Percentiles rank a stretch among this genome's conserved stretches.
Evolutionary conservation across 1,140 invertebrate species (phyloP).

Genomic region (Stenopsyche tienmushanensis): DNA sequence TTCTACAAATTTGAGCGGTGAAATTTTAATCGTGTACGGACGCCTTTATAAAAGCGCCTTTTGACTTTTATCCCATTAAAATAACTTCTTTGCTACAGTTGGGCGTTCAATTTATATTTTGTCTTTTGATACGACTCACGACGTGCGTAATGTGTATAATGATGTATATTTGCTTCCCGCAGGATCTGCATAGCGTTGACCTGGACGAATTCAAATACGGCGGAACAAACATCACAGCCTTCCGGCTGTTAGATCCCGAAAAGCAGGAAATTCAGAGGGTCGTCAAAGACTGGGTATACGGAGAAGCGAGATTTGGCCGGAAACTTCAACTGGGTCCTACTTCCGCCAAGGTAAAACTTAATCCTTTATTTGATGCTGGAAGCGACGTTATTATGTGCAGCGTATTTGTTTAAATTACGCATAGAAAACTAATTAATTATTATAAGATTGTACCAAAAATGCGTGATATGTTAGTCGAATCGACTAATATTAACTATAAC

Average conservation of each 20-base stretch:
- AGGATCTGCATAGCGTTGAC: slow-evolving; percentile 89
- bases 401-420: no score
- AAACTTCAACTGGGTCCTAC: slow-evolving; percentile 62
- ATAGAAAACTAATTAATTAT: no score
- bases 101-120: neutral
- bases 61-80: neutral
- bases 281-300: slow-evolving; percentile 76
- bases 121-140: neutral
- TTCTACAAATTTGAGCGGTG: no score
- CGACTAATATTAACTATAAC: no score
- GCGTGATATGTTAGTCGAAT: no score
- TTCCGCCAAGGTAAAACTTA: slow-evolving; percentile 55
- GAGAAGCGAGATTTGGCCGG: slow-evolving; percentile 64
- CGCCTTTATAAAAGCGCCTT: neutral
- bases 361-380: neutral
- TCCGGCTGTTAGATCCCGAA: slow-evolving; percentile 79
- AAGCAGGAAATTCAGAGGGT: slow-evolving; percentile 71
- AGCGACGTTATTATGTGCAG: neutral
- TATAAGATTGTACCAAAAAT: no score
- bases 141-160: no score
- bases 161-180: no score
- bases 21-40: no score
- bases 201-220: slow-evolving; percentile 92
- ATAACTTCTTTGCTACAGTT: neutral
- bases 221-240: slow-evolving; percentile 90